Conservation (phyloP, 2,888 invertebrate species). For the Clepsis dumicolana region DNA sequence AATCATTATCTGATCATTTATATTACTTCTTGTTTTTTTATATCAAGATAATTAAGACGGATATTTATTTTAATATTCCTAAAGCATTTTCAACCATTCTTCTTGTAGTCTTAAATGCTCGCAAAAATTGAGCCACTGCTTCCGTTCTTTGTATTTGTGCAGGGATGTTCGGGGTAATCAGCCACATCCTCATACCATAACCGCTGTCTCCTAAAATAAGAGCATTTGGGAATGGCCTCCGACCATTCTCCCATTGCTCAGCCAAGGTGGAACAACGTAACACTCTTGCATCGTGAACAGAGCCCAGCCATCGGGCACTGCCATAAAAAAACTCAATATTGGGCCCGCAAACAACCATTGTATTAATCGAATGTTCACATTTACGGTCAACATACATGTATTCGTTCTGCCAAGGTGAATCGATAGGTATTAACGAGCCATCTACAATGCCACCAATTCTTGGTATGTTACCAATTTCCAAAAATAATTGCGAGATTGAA, state of each 20-base stretch:
- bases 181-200: not conserved
- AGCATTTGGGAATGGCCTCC: not conserved
- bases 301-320: not conserved
- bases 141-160: not conserved
- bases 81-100: not conserved
- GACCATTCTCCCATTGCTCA: not conserved
- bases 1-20: no score
- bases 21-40: no score
- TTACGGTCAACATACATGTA: not conserved
- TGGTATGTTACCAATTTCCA: not conserved
- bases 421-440: not conserved
- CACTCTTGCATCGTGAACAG: not conserved
- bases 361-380: not conserved
- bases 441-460: not conserved
- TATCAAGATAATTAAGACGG: not conserved
- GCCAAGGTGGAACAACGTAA: not conserved
- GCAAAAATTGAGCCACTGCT: not conserved
- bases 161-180: not conserved
- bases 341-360: not conserved
- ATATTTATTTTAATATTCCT: not conserved
- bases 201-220: not conserved
- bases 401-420: not conserved
- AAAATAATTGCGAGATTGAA: not conserved
- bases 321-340: not conserved
- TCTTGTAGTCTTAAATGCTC: not conserved